These are phyloP conservation scores for Drosophila fuyamai DNA, from an alignment of 1,140 invertebrate species.

Conservation along the genomic window DNA sequence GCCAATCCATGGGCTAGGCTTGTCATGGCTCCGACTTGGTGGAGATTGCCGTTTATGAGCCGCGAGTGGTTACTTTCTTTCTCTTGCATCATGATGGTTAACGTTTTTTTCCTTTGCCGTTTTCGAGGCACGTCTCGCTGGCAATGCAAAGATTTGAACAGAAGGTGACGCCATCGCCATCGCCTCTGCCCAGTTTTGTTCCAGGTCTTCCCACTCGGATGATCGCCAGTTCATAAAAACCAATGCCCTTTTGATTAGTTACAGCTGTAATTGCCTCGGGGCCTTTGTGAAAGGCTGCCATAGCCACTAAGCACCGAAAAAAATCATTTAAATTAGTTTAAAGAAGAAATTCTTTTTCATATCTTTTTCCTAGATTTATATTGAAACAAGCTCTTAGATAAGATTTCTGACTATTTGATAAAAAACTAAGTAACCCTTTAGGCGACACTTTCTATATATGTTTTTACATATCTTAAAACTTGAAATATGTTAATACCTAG, in stretches of 20 bases:
- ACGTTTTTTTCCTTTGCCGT: slow-evolving; percentile 15
- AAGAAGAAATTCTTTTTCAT: background rate
- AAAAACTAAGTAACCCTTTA: no score
- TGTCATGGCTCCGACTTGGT: slow-evolving; percentile 2
- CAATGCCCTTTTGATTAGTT: slow-evolving; percentile 80
- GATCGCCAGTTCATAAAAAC: slow-evolving; percentile 75
- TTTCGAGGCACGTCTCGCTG: slow-evolving; percentile 63
- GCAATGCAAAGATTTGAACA: slow-evolving; percentile 80
- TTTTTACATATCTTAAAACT: no score
- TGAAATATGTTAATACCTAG: no score
- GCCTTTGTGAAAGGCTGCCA: slow-evolving; percentile 66
- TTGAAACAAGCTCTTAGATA: background rate
- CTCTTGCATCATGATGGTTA: slow-evolving; percentile 69
- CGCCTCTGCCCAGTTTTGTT: slow-evolving; percentile 20
- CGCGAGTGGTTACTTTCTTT: slow-evolving; percentile 70
- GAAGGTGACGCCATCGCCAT: slow-evolving; percentile 60
- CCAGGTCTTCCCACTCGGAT: slow-evolving; percentile 37
- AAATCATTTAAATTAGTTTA: background rate
- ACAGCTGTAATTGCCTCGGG: slow-evolving; percentile 65
- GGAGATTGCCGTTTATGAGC: slow-evolving; percentile 73
- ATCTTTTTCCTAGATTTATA: background rate
- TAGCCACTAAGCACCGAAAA: background rate
- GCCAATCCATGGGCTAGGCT: slow-evolving; percentile 29
- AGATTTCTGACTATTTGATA: no score
- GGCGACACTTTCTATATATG: no score